phyloP scores from a whole-genome alignment of 2,113 vertebrate species.

The Poeciliopsis turrubarensis region DNA sequence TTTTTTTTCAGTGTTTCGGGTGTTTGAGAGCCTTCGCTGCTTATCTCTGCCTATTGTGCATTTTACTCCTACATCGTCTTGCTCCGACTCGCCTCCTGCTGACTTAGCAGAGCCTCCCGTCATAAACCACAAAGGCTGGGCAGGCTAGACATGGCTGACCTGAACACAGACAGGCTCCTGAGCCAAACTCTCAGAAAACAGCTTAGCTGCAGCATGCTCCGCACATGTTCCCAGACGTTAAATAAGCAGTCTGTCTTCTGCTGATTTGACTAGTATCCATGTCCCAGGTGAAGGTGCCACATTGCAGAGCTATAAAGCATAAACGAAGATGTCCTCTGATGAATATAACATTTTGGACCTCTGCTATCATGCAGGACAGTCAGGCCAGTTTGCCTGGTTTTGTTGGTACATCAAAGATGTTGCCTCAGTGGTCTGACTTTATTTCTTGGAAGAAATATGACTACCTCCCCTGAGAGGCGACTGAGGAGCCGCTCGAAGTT shows the following conservation, averaged over 20 bases:
- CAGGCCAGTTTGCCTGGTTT: conserved; percentile 37
- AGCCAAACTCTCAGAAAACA: conserved; percentile 62
- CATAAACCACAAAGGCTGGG: conserved; percentile 70
- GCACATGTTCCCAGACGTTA: conserved; percentile 67
- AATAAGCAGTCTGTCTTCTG: conserved; percentile 74
- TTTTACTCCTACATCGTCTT: conserved; percentile 50
- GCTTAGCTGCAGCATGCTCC: conserved; percentile 45
- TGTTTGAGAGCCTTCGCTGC: conserved; percentile 7
- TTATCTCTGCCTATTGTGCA: conserved; percentile 35
- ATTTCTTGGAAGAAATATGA: conserved; percentile 50
- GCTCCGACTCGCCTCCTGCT: conserved; percentile 72
- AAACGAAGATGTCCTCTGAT: conserved; percentile 53
- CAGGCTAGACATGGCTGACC: conserved; percentile 72
- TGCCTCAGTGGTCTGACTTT: conserved; percentile 45
- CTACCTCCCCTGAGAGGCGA: conserved; percentile 18
- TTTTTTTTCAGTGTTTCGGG: conserved; percentile 24
- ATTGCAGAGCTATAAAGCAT: conserved; percentile 46
- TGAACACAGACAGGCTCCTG: conserved; percentile 56
- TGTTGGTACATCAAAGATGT: conserved; percentile 30
- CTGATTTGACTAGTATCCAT: conserved; percentile 56
- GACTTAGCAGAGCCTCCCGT: conserved; percentile 70
- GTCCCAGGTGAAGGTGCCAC: conserved; percentile 46
- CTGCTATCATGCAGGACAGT: conserved; percentile 39
- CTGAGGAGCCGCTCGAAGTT: conserved; percentile 63
- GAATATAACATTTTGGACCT: conserved; percentile 36